These are phyloP conservation scores for Celastrina argiolus DNA, from an alignment of 2,888 invertebrate genomes.

Conservation along the genomic window DNA sequence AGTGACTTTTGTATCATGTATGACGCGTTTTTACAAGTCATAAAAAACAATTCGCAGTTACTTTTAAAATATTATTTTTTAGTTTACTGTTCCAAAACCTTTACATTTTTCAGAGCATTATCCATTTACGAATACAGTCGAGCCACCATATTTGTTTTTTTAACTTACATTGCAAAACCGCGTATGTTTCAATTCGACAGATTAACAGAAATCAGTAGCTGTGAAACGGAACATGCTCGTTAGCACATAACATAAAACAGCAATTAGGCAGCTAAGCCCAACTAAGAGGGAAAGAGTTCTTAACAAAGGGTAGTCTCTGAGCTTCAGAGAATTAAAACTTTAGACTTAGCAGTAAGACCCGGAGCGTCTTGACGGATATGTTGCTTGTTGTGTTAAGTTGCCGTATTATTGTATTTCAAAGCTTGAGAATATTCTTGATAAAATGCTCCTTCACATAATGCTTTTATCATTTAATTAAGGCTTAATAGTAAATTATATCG, in stretches of 20 bases:
- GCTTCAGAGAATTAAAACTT: conserved; percentile 77
- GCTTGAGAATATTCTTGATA: background rate
- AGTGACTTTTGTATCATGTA: no score
- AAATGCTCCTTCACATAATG: no score
- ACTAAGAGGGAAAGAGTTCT: conserved; percentile 51
- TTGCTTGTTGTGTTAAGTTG: background rate
- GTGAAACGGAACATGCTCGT: conserved; percentile 48
- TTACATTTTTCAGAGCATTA: no score
- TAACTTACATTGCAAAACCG: no score
- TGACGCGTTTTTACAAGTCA: no score
- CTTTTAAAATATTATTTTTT: no score
- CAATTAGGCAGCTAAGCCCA: conserved; percentile 56
- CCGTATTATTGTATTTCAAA: background rate
- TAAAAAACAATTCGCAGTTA: no score
- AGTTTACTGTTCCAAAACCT: no score
- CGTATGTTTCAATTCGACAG: background rate
- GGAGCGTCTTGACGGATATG: conserved; percentile 25
- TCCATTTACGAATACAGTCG: no score
- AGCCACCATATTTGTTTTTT: no score
- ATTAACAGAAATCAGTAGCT: conserved; percentile 21
- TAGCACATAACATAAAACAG: conserved; percentile 57
- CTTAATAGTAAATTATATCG: no score
- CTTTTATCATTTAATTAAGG: no score
- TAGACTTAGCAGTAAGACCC: conserved; percentile 77
- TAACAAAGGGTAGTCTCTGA: conserved; percentile 43